These are phyloP conservation scores for Nipponacmea schrenckii DNA, from an alignment of 2,888 invertebrate genomes.

Conservation along the genomic window DNA sequence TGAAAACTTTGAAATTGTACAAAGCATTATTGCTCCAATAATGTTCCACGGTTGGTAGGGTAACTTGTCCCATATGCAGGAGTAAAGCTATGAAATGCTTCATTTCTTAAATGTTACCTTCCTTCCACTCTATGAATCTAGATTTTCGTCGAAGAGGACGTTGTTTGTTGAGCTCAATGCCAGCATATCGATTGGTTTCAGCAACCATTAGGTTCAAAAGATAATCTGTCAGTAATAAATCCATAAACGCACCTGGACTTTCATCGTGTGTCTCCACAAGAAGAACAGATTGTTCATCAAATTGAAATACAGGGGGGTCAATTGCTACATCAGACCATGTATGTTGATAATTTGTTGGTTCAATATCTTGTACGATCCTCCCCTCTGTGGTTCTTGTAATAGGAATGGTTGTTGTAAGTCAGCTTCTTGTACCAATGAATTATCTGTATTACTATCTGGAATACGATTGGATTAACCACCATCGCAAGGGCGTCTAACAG, in stretches of 20 bases:
- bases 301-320: too few relatives aligned
- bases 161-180: neutral
- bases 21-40: constrained; percentile 22
- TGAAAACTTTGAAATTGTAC: too few relatives aligned
- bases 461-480: too few relatives aligned
- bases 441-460: too few relatives aligned
- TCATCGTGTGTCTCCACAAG: neutral
- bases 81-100: constrained; percentile 16
- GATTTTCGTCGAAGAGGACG: constrained; percentile 9
- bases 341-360: too few relatives aligned
- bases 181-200: constrained; percentile 15
- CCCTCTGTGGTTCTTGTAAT: too few relatives aligned
- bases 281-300: constrained; percentile 10
- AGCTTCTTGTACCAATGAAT: too few relatives aligned
- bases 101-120: neutral
- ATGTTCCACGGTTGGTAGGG: constrained; percentile 1
- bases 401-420: too few relatives aligned
- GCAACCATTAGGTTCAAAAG: constrained; percentile 11
- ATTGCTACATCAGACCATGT: too few relatives aligned
- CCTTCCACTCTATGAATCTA: constrained; percentile 6
- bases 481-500: too few relatives aligned
- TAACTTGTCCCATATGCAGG: constrained; percentile 14
- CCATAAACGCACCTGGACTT: constrained; percentile 1
- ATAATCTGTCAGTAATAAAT: constrained; percentile 12
- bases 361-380: too few relatives aligned